Percentiles rank a stretch among this genome's conserved stretches.
Conservation (phyloP, 2,797 vertebrate species). For the Chaenodraco wilsoni region DNA sequence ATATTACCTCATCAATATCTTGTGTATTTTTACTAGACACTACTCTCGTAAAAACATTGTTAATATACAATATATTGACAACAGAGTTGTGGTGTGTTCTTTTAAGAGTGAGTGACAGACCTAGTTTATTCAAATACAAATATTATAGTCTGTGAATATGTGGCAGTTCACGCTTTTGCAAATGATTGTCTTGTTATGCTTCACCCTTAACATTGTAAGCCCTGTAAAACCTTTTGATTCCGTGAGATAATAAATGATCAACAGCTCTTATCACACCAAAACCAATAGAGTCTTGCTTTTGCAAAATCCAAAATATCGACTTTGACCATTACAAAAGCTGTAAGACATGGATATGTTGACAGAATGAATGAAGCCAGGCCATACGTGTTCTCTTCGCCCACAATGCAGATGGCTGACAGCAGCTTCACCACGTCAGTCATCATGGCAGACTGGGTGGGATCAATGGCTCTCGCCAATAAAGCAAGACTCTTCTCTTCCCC, state of each 20-base stretch:
- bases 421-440: slow-evolving; percentile 98
- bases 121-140: neutral
- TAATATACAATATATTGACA: neutral
- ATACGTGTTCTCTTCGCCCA: slow-evolving; percentile 97
- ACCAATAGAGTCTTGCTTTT: neutral
- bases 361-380: slow-evolving; percentile 61
- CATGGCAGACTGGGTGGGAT: slow-evolving; percentile 91
- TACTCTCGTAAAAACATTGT: neutral
- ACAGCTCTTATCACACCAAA: neutral
- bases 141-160: neutral
- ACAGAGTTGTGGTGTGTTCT: neutral
- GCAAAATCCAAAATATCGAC: neutral
- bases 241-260: neutral
- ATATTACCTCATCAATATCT: neutral
- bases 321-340: slow-evolving; percentile 19
- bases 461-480: slow-evolving; percentile 91
- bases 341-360: slow-evolving; percentile 10
- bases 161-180: neutral
- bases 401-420: slow-evolving; percentile 96
- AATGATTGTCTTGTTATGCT: slow-evolving; percentile 6
- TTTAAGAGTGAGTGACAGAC: neutral
- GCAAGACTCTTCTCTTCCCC: slow-evolving; percentile 93
- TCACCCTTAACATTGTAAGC: neutral
- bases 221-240: neutral
- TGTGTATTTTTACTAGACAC: neutral